Conservation (phyloP, 2,113 vertebrate species). For the Scopus umbretta region DNA sequence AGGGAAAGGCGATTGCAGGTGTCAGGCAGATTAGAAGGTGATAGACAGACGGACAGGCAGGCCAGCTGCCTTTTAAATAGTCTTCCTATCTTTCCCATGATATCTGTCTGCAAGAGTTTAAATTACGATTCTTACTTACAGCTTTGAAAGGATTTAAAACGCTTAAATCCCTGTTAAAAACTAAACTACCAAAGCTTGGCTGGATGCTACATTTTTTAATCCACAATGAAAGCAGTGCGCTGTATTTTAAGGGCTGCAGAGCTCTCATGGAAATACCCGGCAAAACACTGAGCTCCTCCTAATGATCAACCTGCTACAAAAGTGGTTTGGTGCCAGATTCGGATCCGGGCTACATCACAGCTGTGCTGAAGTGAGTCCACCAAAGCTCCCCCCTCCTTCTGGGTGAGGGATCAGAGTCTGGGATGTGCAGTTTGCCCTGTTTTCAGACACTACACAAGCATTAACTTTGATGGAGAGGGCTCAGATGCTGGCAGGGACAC, state of each 20-base stretch:
- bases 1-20: not conserved
- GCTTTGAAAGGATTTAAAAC: constrained; percentile 20
- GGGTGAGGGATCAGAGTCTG: not conserved
- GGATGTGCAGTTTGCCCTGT: not conserved
- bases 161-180: constrained; percentile 5
- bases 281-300: not conserved
- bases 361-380: not conserved
- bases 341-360: not conserved
- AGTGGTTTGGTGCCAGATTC: not conserved
- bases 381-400: not conserved
- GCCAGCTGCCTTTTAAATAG: not conserved
- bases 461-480: not conserved
- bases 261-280: not conserved
- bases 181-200: not conserved
- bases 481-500: not conserved
- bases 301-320: not conserved
- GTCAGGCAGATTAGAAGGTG: constrained; percentile 19
- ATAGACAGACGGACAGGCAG: not conserved
- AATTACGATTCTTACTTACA: not conserved
- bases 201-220: not conserved
- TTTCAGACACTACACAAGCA: not conserved
- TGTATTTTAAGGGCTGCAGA: not conserved
- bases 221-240: not conserved
- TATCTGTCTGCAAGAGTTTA: not conserved
- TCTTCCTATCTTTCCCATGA: not conserved